These are phyloP conservation scores for Dorcus hopei DNA, from an alignment of 2,888 invertebrate genomes.

Conservation along the genomic window DNA sequence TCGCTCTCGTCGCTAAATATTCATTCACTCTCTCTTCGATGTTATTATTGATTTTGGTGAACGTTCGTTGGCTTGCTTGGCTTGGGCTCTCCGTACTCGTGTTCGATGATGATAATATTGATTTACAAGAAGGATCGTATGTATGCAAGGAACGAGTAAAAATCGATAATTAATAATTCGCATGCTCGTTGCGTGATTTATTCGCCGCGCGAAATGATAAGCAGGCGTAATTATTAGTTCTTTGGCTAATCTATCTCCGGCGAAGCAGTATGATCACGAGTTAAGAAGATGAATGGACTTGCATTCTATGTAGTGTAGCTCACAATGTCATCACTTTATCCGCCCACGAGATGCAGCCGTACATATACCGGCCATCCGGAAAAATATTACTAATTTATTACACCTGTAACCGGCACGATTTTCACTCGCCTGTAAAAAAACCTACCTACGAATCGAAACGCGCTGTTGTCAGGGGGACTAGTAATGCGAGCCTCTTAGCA, in stretches of 20 bases:
- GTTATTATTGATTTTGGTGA: no score
- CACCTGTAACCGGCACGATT: slow-evolving; percentile 9
- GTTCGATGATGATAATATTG: slow-evolving; percentile 2
- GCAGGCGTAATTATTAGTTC: slow-evolving; percentile 15
- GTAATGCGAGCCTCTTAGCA: no score
- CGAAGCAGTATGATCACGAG: slow-evolving; percentile 14
- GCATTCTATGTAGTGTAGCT: slow-evolving; percentile 20
- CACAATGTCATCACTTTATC: slow-evolving; percentile 23
- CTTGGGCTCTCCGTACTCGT: no score
- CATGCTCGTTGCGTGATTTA: slow-evolving; percentile 12
- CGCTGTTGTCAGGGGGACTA: no score
- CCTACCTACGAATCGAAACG: slow-evolving; percentile 7
- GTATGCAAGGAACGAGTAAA: slow-evolving; percentile 8
- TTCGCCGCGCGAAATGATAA: slow-evolving; percentile 8
- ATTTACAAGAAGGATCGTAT: not conserved
- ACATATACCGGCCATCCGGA: slow-evolving; percentile 8
- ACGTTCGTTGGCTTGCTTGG: no score
- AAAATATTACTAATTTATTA: slow-evolving; percentile 22
- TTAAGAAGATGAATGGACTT: slow-evolving; percentile 25
- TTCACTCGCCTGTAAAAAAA: slow-evolving; percentile 3
- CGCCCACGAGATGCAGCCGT: slow-evolving; percentile 21
- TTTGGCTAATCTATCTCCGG: slow-evolving; percentile 19
- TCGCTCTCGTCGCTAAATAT: no score
- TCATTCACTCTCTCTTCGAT: no score
- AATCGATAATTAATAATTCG: slow-evolving; percentile 17